Evolutionary conservation across 1,140 invertebrate genomes (phyloP), one percentile per base, ranked within the genome.

Genomic region (Penaeus japonicus): DNA sequence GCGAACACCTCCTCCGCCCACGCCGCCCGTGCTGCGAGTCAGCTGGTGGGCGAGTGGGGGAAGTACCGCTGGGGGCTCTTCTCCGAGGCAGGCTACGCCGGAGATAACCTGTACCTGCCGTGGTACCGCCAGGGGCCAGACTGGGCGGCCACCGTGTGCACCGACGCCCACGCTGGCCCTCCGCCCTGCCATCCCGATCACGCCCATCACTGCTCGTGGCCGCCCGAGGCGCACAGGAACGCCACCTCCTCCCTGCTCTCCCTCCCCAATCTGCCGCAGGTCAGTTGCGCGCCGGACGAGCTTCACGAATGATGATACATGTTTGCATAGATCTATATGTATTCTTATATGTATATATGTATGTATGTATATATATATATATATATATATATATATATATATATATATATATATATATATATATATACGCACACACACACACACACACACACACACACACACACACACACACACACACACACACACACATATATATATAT

Each of bases 11-110:
- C 90, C 5, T 39, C 77, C 20, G 57, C 84, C 27, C 84, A 82
- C n/a, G 84, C 83, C 32, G 70, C 65, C 3, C 53, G 89, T 83
- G 55, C 91, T 93, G 94, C 92, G n/a, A 92, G 93, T 85, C 91
- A 92, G 24, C 91, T 96, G 22, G 93, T 95, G 1, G 94, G 94
- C 88, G 94, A 96, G 91, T 96, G 95, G 93, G 94, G 94, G 2
- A 95, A 94, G 91, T 95, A 95, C 91, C 93, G 95, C 0, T 96
- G 95, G 92, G 95, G 95, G 27, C 94, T 96, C 2, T 96, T 96
- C 91, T 95, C 95, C 89, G 95, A 95, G 92, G 93, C 94, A 85
- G 94, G 95, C 3, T 94, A 94, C 89, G 90, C 92, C 30, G 93
- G 93, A 24, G 95, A 95, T 92, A 92, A 93, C 10, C 92, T 95